A percentile compares a stretch with the other conserved stretches of the same genome.
phyloP scores from a whole-genome alignment of 2,797 vertebrate genomes.

The Sebastes taczanowskii region DNA sequence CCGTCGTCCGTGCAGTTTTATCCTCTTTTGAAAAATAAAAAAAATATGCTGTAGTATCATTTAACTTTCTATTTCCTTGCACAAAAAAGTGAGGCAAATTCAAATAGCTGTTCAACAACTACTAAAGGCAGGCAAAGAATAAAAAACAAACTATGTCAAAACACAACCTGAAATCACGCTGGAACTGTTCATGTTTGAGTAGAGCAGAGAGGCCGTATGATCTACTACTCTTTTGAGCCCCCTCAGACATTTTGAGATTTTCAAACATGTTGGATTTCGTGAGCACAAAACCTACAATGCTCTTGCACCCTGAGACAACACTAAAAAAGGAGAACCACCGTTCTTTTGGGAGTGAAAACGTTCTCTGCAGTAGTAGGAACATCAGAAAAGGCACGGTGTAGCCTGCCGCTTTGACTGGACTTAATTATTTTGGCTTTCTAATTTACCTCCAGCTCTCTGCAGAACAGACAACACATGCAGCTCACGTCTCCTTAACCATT shows the following conservation, averaged over 20 bases:
- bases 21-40: background rate
- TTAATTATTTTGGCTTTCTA: slow-evolving; percentile 25
- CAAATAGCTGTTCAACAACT: too few species aligned
- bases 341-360: background rate
- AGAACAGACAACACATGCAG: slow-evolving; percentile 31
- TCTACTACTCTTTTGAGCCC: background rate
- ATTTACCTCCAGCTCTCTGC: slow-evolving; percentile 27
- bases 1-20: background rate
- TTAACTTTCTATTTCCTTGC: background rate
- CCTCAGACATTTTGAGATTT: slow-evolving; percentile 22
- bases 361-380: slow-evolving; percentile 3
- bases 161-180: background rate
- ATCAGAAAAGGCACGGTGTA: slow-evolving; percentile 3
- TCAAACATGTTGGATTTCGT: slow-evolving; percentile 31
- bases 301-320: background rate
- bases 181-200: background rate
- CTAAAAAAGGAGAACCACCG: background rate
- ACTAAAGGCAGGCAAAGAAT: background rate
- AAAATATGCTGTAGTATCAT: background rate
- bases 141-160: background rate
- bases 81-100: background rate
- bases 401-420: slow-evolving; percentile 29
- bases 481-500: slow-evolving; percentile 26
- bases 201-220: background rate
- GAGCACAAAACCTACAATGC: slow-evolving; percentile 1